phyloP scores from a whole-genome alignment of 2,797 vertebrate genomes.

The Acanthurus tractus region DNA sequence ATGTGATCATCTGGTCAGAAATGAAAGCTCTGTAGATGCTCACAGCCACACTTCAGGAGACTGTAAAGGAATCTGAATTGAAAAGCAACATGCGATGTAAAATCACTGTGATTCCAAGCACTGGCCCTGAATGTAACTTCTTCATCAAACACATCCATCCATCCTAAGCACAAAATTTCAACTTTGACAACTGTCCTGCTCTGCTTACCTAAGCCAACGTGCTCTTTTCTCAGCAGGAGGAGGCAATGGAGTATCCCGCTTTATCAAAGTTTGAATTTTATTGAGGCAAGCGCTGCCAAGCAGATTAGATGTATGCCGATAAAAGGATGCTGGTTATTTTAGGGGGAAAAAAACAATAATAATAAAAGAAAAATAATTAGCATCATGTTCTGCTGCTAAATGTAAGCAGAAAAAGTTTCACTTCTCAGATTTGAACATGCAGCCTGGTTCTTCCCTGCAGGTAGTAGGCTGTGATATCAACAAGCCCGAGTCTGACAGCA shows the following conservation, averaged over 20 bases:
- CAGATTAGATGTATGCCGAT: slow-evolving; percentile 19
- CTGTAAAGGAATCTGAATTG: background rate
- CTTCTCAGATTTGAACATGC: background rate
- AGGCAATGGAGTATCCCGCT: background rate
- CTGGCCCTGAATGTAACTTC: background rate
- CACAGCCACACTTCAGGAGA: background rate
- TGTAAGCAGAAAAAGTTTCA: slow-evolving; percentile 1
- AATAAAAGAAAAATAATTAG: background rate
- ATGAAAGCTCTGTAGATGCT: slow-evolving; percentile 2
- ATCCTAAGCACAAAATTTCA: slow-evolving; percentile 18
- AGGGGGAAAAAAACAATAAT: background rate
- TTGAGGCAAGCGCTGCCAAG: slow-evolving; percentile 32
- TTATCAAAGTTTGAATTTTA: slow-evolving; percentile 37
- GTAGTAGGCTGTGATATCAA: background rate
- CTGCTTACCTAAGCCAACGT: slow-evolving; percentile 1
- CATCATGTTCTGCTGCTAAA: slow-evolving; percentile 5
- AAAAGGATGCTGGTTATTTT: slow-evolving; percentile 21
- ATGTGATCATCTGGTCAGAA: background rate
- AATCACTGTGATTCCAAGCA: background rate
- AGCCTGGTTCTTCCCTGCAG: background rate
- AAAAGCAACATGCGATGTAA: background rate
- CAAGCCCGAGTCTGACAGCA: background rate
- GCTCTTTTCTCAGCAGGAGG: background rate
- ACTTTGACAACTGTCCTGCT: slow-evolving; percentile 12
- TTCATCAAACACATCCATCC: slow-evolving; percentile 2